Conservation (phyloP, 2,113 vertebrate species). For the Lycaon pictus region DNA sequence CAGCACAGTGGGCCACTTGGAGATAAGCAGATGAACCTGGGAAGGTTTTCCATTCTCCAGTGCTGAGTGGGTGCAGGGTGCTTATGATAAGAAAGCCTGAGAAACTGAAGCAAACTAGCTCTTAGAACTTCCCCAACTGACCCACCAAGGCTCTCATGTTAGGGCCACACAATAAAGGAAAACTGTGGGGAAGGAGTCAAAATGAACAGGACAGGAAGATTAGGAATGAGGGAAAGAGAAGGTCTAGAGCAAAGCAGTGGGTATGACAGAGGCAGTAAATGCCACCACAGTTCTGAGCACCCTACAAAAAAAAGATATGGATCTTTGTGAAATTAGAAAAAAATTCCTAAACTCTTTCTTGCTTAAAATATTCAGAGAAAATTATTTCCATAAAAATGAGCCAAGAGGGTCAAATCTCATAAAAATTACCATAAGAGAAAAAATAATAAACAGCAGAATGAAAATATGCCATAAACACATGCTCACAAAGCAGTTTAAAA, state of each 20-base stretch:
- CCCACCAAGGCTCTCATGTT: not conserved
- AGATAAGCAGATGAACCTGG: not conserved
- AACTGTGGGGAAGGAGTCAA: not conserved
- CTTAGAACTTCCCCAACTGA: not conserved
- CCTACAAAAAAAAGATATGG: not conserved
- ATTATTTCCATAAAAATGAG: not conserved
- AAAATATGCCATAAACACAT: not conserved
- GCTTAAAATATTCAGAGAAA: constrained; percentile 1
- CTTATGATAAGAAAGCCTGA: not conserved
- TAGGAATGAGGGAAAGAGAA: not conserved
- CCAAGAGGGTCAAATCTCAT: constrained; percentile 33
- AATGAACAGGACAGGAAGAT: not conserved
- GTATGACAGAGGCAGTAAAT: not conserved
- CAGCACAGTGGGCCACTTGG: not conserved
- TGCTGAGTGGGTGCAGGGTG: not conserved
- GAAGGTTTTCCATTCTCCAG: not conserved
- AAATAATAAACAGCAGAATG: not conserved
- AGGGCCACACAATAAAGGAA: not conserved
- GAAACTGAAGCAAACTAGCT: not conserved
- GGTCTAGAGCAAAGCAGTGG: not conserved
- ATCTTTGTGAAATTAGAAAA: not conserved
- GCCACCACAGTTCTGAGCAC: not conserved
- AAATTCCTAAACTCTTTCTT: not conserved
- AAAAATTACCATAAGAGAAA: constrained; percentile 3
- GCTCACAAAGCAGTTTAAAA: constrained; percentile 17